Percentiles rank a stretch among this genome's conserved stretches.
Conservation (phyloP, 53 echinoderm and acorn worm genomes). For the Temnopleurus reevesii region DNA sequence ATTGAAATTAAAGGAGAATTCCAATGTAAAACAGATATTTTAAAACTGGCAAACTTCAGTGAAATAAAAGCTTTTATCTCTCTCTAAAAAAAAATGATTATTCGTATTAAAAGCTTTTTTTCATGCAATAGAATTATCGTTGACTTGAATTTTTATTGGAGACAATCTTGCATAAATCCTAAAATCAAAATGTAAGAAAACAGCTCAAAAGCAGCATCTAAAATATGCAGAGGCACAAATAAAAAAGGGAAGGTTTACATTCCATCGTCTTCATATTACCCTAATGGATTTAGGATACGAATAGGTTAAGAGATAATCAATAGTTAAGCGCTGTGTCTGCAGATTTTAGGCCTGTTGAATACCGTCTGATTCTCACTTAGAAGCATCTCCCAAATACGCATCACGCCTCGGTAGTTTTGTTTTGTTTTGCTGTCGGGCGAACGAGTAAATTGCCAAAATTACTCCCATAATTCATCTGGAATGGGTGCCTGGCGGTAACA, state of each 20-base stretch:
- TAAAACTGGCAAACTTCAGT: no score
- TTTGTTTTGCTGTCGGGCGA: background rate
- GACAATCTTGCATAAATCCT: no score
- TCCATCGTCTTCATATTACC: background rate
- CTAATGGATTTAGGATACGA: background rate
- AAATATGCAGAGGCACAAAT: background rate
- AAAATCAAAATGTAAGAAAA: no score
- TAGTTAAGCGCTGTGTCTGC: background rate
- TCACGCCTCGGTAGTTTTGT: background rate
- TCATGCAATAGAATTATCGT: no score
- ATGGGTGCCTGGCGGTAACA: background rate
- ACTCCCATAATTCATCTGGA: background rate
- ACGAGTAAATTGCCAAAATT: conserved; percentile 12
- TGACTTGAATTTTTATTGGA: no score
- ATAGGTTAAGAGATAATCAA: background rate
- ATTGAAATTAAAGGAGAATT: no score
- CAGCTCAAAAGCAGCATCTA: background rate
- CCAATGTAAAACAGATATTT: no score
- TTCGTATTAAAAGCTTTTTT: no score
- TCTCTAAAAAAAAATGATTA: no score
- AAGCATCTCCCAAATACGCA: background rate
- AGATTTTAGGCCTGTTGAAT: background rate
- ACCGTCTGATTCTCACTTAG: no score
- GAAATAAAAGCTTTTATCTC: no score
- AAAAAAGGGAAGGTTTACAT: background rate